phyloP scores from a whole-genome alignment of 2,113 vertebrate genomes.

The Azemiops feae region DNA sequence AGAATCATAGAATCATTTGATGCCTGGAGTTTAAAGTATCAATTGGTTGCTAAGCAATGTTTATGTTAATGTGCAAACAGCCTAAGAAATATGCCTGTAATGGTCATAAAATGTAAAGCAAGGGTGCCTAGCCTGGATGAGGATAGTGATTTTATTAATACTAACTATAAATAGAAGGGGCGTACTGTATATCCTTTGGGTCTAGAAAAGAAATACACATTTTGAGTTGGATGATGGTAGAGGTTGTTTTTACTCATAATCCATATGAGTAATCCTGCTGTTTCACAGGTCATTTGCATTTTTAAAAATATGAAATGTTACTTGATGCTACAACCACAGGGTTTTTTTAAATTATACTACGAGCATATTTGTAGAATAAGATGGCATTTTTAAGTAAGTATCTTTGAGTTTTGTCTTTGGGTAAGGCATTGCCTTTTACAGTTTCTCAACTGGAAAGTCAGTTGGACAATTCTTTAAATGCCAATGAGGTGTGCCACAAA shows the following conservation, averaged over 20 bases:
- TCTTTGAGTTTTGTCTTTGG: background rate
- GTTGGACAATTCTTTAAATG: background rate
- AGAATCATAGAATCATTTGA: conserved; percentile 23
- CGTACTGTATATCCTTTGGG: fast-evolving
- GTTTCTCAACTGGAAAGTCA: background rate
- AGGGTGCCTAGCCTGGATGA: background rate
- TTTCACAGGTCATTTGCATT: background rate
- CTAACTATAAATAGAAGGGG: background rate
- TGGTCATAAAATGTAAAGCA: conserved; percentile 31
- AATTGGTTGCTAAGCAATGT: conserved; percentile 61
- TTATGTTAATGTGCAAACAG: conserved; percentile 37
- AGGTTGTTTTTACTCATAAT: background rate
- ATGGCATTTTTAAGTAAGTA: background rate
- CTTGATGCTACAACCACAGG: background rate
- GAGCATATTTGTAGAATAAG: background rate
- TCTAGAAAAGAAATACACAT: background rate
- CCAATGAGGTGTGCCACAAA: background rate
- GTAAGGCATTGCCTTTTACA: background rate
- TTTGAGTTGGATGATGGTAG: background rate
- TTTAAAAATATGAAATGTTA: background rate
- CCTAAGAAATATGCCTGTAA: conserved; percentile 33
- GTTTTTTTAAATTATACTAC: background rate
- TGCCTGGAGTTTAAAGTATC: conserved; percentile 41
- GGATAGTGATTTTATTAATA: background rate
- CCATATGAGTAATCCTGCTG: background rate